Percentiles rank a stretch among this genome's conserved stretches.
Evolutionary conservation across 1,140 invertebrate genomes (phyloP).

Genomic region (Pristionchus pacificus): DNA sequence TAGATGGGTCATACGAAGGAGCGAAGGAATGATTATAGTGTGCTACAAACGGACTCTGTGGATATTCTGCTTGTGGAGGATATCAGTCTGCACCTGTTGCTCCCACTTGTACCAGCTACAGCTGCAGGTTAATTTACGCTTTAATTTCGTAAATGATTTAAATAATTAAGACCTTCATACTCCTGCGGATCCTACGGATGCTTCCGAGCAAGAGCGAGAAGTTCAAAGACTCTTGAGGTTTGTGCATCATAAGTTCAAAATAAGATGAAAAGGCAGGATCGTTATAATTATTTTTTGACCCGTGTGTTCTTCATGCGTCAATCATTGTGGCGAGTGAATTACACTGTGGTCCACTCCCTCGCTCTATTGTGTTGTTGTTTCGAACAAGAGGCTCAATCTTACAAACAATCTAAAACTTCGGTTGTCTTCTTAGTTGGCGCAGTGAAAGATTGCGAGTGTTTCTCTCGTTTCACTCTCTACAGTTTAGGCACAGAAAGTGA

Average conservation of each 20-base stretch:
- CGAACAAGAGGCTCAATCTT: background rate
- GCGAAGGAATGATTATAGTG: conserved; percentile 19
- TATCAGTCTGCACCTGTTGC: conserved; percentile 6
- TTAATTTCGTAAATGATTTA: background rate
- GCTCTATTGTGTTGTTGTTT: background rate
- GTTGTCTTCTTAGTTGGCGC: too few species aligned
- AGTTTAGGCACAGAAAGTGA: too few species aligned
- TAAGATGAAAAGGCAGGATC: too few species aligned
- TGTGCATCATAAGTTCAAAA: conserved; percentile 5
- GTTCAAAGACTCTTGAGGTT: conserved; percentile 1
- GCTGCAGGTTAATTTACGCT: background rate
- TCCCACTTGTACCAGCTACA: conserved; percentile 17
- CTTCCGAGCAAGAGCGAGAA: conserved; percentile 13
- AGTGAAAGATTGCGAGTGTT: too few species aligned
- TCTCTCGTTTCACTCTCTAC: too few species aligned
- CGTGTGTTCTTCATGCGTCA: background rate
- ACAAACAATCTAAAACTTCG: too few species aligned
- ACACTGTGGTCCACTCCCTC: background rate
- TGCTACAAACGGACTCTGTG: conserved; percentile 34
- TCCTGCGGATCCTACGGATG: conserved; percentile 32
- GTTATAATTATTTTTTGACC: background rate
- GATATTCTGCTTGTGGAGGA: conserved; percentile 14
- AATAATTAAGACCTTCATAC: conserved; percentile 2
- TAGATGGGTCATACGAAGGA: too few species aligned
- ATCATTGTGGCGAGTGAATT: background rate